phyloP scores from a whole-genome alignment of 2,797 vertebrate species.

The Uromys caudimaculatus region DNA sequence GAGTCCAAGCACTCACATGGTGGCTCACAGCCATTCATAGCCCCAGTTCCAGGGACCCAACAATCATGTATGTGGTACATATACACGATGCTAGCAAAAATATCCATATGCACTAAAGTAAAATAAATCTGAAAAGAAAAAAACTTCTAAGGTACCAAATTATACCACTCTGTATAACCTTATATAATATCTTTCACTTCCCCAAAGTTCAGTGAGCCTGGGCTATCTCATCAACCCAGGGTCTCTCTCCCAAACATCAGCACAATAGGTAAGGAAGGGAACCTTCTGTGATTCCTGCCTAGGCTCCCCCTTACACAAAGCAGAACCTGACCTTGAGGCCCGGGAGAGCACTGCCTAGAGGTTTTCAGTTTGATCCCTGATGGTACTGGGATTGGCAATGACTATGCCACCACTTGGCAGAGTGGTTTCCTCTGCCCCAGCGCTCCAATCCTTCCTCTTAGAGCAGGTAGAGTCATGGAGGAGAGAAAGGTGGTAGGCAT shows the following conservation, averaged over 20 bases:
- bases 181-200: neutral
- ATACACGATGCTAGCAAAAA: neutral
- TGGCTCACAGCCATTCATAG: neutral
- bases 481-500: fast-evolving
- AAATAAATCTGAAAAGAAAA: neutral
- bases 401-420: neutral
- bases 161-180: neutral
- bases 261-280: neutral
- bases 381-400: neutral
- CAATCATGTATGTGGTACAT: neutral
- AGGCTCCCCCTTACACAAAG: neutral
- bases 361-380: neutral
- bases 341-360: neutral
- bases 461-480: neutral
- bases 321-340: neutral
- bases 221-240: neutral
- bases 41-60: neutral
- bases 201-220: neutral
- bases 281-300: neutral
- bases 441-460: neutral
- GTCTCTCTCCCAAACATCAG: neutral
- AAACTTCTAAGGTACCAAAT: neutral
- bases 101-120: neutral
- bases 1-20: neutral
- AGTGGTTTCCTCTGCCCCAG: fast-evolving